Conservation (phyloP, 2,113 vertebrate genomes). For the Protobothrops flavoviridis region DNA sequence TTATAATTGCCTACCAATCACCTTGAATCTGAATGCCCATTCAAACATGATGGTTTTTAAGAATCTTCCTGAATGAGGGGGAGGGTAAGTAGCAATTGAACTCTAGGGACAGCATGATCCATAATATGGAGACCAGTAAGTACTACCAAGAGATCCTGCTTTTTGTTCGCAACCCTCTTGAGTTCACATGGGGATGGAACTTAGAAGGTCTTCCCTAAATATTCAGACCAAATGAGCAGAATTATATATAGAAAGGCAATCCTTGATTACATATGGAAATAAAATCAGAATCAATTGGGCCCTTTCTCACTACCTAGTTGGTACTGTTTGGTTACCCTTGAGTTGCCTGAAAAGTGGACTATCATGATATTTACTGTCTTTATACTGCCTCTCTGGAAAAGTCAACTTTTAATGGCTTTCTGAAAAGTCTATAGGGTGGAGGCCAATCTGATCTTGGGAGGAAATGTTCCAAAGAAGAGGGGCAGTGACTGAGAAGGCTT, state of each 20-base stretch:
- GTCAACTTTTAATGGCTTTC: background rate
- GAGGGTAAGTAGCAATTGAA: background rate
- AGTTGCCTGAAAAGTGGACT: background rate
- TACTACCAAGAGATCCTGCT: background rate
- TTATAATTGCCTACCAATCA: background rate
- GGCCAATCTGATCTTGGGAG: background rate
- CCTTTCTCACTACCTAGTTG: background rate
- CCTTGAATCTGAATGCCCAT: background rate
- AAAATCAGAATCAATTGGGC: background rate
- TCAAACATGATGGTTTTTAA: background rate
- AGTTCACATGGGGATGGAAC: background rate
- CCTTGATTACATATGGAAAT: background rate
- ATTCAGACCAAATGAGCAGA: background rate
- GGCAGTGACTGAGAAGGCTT: background rate
- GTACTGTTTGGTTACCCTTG: background rate
- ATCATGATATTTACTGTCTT: background rate
- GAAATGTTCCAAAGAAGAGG: background rate
- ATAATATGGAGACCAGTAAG: background rate
- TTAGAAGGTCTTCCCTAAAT: background rate
- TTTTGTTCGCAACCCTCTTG: background rate
- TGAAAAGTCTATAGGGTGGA: background rate
- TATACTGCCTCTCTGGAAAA: background rate
- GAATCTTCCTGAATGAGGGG: background rate
- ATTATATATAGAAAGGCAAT: background rate
- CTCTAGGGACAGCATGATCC: background rate